A percentile compares a stretch with the other conserved stretches of the same genome.
These are phyloP conservation scores for Andrena praecox DNA, from an alignment of 2,888 invertebrate genomes.

Conservation along the genomic window DNA sequence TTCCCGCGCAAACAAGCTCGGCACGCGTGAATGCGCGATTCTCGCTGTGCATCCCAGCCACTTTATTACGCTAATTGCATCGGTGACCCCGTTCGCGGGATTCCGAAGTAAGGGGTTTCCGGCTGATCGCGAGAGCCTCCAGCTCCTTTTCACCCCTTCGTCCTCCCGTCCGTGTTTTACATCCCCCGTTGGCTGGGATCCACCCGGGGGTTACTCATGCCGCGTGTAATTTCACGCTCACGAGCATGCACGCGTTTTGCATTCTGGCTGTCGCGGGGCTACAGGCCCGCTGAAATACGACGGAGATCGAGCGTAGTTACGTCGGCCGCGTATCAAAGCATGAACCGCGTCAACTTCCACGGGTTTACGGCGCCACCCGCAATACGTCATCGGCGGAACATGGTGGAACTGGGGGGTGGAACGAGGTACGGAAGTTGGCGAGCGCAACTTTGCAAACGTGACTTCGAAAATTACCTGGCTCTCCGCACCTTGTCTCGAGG, in stretches of 20 bases:
- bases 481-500: background rate
- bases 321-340: slow-evolving; percentile 53
- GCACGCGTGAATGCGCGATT: slow-evolving; percentile 52
- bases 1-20: background rate
- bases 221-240: slow-evolving; percentile 79
- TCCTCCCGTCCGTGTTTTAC: background rate
- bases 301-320: slow-evolving; percentile 64
- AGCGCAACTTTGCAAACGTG: background rate
- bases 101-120: slow-evolving; percentile 67
- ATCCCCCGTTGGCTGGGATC: background rate
- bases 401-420: slow-evolving; percentile 16
- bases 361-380: slow-evolving; percentile 36
- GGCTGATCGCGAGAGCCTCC: slow-evolving; percentile 42
- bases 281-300: slow-evolving; percentile 74
- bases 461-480: background rate
- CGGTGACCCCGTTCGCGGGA: slow-evolving; percentile 56
- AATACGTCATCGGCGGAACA: slow-evolving; percentile 45
- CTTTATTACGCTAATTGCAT: slow-evolving; percentile 70
- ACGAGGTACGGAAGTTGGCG: background rate
- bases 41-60: slow-evolving; percentile 38
- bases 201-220: slow-evolving; percentile 52
- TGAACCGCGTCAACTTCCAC: slow-evolving; percentile 63
- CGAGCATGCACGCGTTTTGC: slow-evolving; percentile 75
- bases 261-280: slow-evolving; percentile 71
- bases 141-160: background rate